These are phyloP conservation scores for Actenoides hombroni DNA, from an alignment of 2,113 vertebrate species.

Conservation along the genomic window DNA sequence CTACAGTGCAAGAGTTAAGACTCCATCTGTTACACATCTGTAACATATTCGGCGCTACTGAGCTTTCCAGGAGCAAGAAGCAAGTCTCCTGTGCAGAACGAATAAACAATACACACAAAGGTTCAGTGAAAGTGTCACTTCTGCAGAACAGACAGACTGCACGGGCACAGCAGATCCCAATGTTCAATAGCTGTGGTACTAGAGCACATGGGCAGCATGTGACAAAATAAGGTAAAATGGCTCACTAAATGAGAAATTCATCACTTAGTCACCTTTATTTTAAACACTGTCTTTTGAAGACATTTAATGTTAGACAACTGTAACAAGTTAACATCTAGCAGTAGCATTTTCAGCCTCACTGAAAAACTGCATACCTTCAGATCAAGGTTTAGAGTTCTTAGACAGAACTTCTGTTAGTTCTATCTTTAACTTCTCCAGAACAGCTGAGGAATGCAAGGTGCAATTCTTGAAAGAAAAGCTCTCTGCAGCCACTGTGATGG, in stretches of 20 bases:
- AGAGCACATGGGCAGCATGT: background rate
- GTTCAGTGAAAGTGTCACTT: background rate
- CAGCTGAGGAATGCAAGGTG: background rate
- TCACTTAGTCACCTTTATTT: background rate
- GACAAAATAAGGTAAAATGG: background rate
- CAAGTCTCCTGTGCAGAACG: background rate
- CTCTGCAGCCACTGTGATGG: background rate
- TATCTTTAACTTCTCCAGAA: background rate
- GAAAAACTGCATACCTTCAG: background rate
- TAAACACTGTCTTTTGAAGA: background rate
- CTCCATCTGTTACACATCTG: fast-evolving
- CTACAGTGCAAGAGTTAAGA: background rate
- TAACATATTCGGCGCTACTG: background rate
- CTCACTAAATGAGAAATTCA: background rate
- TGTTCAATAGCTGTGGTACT: background rate
- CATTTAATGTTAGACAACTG: background rate
- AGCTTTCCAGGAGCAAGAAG: background rate
- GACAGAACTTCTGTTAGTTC: background rate
- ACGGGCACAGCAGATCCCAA: background rate
- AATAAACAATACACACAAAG: background rate
- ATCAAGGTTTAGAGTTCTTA: background rate
- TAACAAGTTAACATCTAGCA: background rate
- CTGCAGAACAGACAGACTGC: background rate
- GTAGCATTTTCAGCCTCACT: background rate
- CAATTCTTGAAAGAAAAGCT: background rate